Base-by-base conservation (phyloP, 2,797 vertebrate genomes). In the Neosalanx taihuensis region DNA sequence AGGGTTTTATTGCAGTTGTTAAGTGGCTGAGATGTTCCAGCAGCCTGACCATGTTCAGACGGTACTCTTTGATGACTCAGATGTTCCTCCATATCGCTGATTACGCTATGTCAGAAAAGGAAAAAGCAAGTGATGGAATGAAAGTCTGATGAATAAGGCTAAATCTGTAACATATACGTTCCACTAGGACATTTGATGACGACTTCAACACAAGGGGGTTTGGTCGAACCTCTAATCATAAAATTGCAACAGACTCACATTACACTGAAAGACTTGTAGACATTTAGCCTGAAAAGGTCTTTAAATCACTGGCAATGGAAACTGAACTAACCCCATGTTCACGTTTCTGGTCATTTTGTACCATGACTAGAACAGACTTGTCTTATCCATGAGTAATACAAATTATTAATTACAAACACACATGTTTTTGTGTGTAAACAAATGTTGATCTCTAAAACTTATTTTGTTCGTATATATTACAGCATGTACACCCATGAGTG, bases 141-240 rank as follows among this genome's bases (percentile, higher is more conserved):
- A 15, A 62, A 69, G 72, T 18, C n/a, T 41, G 62, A 67, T 76
- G 56, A 62, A 35, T 69, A 75, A 79, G 77, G 73, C 75, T 69
- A 76, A 81, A 84, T 65, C 72, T 79, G 62, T 71, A 84, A 72
- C 75, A n/a, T 71, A 76, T 59, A 76, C 67, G 79, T 76, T 84
- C 77, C 76, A 66, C 57, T 0, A 13, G 80, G 72, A 81, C 13
- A 0, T 69, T 73, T 17, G 35, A 68, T 75, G 78, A 74, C 76
- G 70, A 76, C 76, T 75, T 80, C 53, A 81, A 74, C 64, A 73
- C 81, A 73, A 67, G 37, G 35, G 33, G 41, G 35, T 37, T 17
- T 31, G 33, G 57, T 17, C 20, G 15, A 20, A 4, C 37, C 23
- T 53, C 64, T 23, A 17, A 30, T 26, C 64, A 63, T 67, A 65